These are phyloP conservation scores for Acanthurus leucopareius DNA, from an alignment of 2,797 vertebrate genomes.

Conservation along the genomic window DNA sequence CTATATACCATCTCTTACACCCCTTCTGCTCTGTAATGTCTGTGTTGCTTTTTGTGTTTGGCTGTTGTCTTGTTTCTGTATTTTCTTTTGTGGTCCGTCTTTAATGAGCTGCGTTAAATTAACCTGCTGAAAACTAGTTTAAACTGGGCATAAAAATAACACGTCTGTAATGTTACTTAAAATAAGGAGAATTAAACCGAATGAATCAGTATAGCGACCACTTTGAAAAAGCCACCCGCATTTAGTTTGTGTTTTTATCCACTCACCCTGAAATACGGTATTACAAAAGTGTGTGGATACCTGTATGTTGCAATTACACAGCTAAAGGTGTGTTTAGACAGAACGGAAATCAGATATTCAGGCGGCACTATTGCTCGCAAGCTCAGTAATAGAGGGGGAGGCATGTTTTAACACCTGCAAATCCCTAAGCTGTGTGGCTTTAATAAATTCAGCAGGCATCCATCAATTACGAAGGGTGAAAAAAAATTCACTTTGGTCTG, in stretches of 20 bases:
- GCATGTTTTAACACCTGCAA: conserved; percentile 8
- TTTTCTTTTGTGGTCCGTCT: background rate
- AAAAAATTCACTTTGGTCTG: background rate
- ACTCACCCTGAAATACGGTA: background rate
- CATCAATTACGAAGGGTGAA: too few species aligned
- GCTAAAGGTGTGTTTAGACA: conserved; percentile 2
- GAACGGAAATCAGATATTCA: background rate
- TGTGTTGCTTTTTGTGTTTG: background rate
- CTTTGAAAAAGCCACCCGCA: conserved; percentile 2
- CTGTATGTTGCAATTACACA: conserved; percentile 25
- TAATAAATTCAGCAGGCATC: background rate
- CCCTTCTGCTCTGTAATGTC: background rate
- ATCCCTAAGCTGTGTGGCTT: background rate
- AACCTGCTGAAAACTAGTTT: background rate
- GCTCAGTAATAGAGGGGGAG: background rate
- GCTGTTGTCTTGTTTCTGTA: background rate
- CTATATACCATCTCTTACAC: background rate
- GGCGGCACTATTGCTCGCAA: background rate
- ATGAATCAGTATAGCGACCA: background rate
- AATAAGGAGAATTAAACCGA: background rate
- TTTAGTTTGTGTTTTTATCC: background rate
- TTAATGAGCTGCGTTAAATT: background rate
- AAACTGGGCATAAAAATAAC: background rate
- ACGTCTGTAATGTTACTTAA: background rate
- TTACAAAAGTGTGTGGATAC: conserved; percentile 5